Evolutionary conservation across 2,888 invertebrate genomes (phyloP), one percentile per base, ranked within the genome.

Genomic region (Eulithis prunata): DNA sequence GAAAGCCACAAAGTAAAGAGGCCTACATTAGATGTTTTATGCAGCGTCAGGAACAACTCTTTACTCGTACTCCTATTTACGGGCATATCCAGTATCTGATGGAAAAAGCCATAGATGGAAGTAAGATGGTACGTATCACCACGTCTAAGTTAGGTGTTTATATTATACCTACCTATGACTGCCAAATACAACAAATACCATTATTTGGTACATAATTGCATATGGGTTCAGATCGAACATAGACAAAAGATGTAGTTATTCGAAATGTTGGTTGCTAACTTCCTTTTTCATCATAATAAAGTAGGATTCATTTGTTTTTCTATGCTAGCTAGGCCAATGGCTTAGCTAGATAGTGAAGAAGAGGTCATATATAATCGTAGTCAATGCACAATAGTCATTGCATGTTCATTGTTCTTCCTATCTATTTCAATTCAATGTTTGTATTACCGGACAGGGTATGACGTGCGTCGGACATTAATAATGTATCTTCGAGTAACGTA

Each of bases 341-440:
- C 60, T 45, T 28, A 43, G 45, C 45, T 32, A 32, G 32, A 47
- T 46, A 47, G 13, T n/a, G 28, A 41, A 43, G 10, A 36, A 38
- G 41, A 47, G 51, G 41, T 43, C 32, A 11, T 36, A 54, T 12
- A 45, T 45, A 13, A 41, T 49, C 43, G n/a, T 57, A 63, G 14
- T 53, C 14, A 41, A 49, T 4, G 58, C 49, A 54, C 64, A 58
- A 64, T 55, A 38, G 47, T 57, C 63, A 21, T 13, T 21, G 43
- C 28, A 32, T 32, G 57, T 57, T n/a, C 52, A 67, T 64, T 57
- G 60, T 60, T 57, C 61, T 57, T 46, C 54, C 43, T n/a, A 28
- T 52, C 21, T 49, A 60, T 59, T 21, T 46, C 56, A 47, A 38
- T 59, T 59, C 43, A 51, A 59, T 64, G 51, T 55, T 57, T 58